phyloP scores from a whole-genome alignment of 2,888 invertebrate species.

The Agrotis clavis region DNA sequence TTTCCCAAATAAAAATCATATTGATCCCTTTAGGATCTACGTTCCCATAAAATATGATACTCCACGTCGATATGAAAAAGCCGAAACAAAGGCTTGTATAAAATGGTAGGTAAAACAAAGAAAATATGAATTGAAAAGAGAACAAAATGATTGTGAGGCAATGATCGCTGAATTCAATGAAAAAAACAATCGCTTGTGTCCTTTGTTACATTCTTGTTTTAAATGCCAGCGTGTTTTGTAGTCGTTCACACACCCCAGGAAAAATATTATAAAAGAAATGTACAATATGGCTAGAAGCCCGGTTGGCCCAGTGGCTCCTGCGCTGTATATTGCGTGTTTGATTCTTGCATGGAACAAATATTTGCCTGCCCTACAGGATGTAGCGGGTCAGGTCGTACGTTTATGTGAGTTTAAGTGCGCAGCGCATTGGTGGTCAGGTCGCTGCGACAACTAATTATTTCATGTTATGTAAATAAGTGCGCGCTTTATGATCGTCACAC shows the following conservation, averaged over 20 bases:
- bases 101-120: background rate
- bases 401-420: too few relatives aligned
- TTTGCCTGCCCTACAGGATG: too few relatives aligned
- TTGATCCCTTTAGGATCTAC: background rate
- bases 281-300: too few relatives aligned
- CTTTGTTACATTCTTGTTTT: slow-evolving; percentile 7
- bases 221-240: background rate
- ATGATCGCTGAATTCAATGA: background rate
- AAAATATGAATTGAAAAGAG: background rate
- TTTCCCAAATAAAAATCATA: too few relatives aligned
- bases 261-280: background rate
- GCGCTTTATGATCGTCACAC: too few relatives aligned
- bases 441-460: too few relatives aligned
- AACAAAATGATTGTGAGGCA: background rate
- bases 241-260: background rate
- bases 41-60: background rate
- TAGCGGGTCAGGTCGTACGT: too few relatives aligned
- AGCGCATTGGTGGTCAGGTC: too few relatives aligned
- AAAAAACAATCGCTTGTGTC: background rate
- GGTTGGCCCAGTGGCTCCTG: too few relatives aligned
- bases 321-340: too few relatives aligned
- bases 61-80: background rate
- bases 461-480: too few relatives aligned
- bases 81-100: background rate
- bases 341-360: too few relatives aligned